Conservation (phyloP, 2,888 invertebrate species). For the Pollenia griseotomentosa region DNA sequence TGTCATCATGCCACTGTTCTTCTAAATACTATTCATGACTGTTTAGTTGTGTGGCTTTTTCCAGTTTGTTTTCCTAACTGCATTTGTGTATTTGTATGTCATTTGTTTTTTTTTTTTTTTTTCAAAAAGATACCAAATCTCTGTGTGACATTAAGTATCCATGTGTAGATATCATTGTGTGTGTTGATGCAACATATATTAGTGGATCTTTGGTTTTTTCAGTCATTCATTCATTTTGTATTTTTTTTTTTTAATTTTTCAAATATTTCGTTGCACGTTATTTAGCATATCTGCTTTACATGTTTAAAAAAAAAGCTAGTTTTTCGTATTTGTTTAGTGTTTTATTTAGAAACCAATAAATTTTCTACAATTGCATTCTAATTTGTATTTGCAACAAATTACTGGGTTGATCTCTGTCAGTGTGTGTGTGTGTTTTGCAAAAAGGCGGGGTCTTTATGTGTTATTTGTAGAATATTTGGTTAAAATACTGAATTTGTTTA, state of each 20-base stretch:
- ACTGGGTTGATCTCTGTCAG: slow-evolving; percentile 55
- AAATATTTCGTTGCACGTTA: slow-evolving; percentile 30
- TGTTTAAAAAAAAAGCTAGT: background rate
- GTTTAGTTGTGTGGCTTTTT: slow-evolving; percentile 61
- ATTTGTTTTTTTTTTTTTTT: slow-evolving; percentile 17
- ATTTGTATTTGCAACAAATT: slow-evolving; percentile 70
- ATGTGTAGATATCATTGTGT: slow-evolving; percentile 14
- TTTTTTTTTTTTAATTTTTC: slow-evolving; percentile 34
- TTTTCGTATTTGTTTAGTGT: slow-evolving; percentile 41
- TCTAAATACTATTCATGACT: slow-evolving; percentile 52
- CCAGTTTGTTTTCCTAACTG: slow-evolving; percentile 30
- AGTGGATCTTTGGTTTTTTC: slow-evolving; percentile 45
- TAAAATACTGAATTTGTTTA: slow-evolving; percentile 25
- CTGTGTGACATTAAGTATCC: slow-evolving; percentile 59
- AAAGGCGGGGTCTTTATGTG: slow-evolving; percentile 44
- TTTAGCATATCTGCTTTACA: slow-evolving; percentile 42
- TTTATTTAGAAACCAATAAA: slow-evolving; percentile 66
- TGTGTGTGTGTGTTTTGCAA: slow-evolving; percentile 18
- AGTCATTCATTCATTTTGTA: slow-evolving; percentile 25
- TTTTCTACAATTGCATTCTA: slow-evolving; percentile 71
- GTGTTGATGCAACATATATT: slow-evolving; percentile 39
- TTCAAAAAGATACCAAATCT: slow-evolving; percentile 51
- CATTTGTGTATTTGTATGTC: slow-evolving; percentile 21
- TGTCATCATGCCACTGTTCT: slow-evolving; percentile 52
- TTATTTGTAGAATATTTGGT: slow-evolving; percentile 17